phyloP scores from a whole-genome alignment of 2,113 vertebrate genomes.

The Ginglymostoma cirratum region DNA sequence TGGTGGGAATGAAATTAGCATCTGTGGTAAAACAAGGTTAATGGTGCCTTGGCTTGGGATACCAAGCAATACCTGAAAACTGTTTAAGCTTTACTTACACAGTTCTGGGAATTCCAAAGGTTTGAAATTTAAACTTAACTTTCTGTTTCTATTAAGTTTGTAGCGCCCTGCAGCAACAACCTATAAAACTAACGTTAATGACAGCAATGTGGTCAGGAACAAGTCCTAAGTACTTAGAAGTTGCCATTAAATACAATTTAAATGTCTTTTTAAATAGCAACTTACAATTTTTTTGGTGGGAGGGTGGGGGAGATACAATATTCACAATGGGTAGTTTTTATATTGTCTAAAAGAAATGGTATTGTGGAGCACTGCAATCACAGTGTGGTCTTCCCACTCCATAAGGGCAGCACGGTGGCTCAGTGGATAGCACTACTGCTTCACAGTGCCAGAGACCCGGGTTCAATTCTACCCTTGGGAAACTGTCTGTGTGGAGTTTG shows the following conservation, averaged over 20 bases:
- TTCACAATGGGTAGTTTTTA: not conserved
- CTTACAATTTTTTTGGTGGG: not conserved
- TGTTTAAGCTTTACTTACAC: not conserved
- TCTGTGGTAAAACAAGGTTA: not conserved
- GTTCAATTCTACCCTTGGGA: no score
- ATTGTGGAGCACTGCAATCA: not conserved
- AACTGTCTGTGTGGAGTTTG: no score
- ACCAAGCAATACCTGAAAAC: not conserved
- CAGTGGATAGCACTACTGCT: no score
- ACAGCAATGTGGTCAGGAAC: not conserved
- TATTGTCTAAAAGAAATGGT: not conserved
- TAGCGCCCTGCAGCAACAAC: not conserved
- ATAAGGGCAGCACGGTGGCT: not conserved
- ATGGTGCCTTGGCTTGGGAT: conserved; percentile 5
- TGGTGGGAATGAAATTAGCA: conserved; percentile 1
- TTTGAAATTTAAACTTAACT: not conserved
- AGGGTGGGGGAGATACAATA: not conserved
- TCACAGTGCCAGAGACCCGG: no score
- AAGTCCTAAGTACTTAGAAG: not conserved
- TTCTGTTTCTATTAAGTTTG: not conserved
- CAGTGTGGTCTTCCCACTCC: not conserved
- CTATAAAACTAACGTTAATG: conserved; percentile 8
- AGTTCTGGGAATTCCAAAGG: not conserved
- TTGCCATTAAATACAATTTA: not conserved
- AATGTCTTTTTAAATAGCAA: not conserved